Evolutionary conservation across 2,113 vertebrate genomes (phyloP), one percentile per base, ranked within the genome.

Genomic region (Trochalopteron elliotii): DNA sequence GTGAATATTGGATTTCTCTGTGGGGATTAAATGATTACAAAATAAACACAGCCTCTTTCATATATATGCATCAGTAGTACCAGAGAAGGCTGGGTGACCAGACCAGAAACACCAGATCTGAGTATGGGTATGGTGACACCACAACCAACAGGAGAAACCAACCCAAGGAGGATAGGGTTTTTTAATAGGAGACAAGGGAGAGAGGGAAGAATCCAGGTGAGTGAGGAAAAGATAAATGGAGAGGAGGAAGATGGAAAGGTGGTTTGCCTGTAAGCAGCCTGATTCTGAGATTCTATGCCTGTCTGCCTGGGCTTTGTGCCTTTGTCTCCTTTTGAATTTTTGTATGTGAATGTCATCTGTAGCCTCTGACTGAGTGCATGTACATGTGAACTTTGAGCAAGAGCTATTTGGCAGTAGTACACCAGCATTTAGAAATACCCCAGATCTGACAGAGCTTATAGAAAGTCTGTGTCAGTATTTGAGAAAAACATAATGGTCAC

Each of bases 81-180:
- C 40, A n/a, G 17, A n/a, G 18, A 44, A 44, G 6, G 8, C 18
- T 45, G 71, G 16, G 18, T 28, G 27, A 35, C 33, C 24, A 5
- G 21, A 57, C 4, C 18, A 45, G 24, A 74, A 57, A 72, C 30
- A 42, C 23, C 39, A 44, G 33, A 56, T 10, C 15, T 35, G 24
- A 35, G 14, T 30, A 17, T 12, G 7, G 7, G 14, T 16, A 10
- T 45, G 35, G 6, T 9, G 33, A 57, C 40, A 57, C 18, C 27
- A 45, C 24, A 19, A 45, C 24, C 17, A 21, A 27, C 20, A 55
- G 39, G 23, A 13, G 21, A 42, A 55, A 55, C 24, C 22, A n/a
- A 14, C 4, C 2, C n/a, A 23, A n/a, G 7, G 7, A n/a, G 9
- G 23, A 33, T 5, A 21, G 10, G 9, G 6, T 27, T 44, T 42